These are phyloP conservation scores for Ceuthmochares aereus DNA, from an alignment of 2,113 vertebrate species.

Conservation along the genomic window DNA sequence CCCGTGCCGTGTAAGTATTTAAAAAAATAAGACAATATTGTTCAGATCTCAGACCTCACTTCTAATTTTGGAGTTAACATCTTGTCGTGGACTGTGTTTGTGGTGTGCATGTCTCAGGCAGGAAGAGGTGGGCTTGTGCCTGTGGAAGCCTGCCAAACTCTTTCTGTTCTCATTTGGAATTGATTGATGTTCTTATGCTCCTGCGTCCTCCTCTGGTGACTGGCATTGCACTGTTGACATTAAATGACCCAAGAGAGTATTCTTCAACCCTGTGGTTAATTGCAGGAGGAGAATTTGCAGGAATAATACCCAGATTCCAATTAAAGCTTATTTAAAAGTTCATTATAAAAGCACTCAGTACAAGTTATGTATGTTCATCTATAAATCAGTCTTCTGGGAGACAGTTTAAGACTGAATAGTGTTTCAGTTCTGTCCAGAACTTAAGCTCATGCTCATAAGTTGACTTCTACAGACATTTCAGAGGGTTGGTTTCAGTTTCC, in stretches of 20 bases:
- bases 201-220: not conserved
- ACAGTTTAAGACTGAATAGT: not conserved
- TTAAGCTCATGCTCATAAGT: not conserved
- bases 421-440: not conserved
- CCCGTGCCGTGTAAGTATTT: not conserved
- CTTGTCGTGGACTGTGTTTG: not conserved
- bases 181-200: not conserved
- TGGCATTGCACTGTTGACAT: not conserved
- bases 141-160: not conserved
- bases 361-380: not conserved
- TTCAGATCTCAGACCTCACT: not conserved
- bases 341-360: not conserved
- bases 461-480: not conserved
- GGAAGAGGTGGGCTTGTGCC: not conserved
- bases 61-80: not conserved
- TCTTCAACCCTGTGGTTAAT: not conserved
- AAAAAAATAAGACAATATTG: not conserved
- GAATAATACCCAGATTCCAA: not conserved
- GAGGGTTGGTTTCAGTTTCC: not conserved
- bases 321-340: not conserved
- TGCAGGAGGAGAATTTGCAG: not conserved
- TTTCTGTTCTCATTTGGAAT: not conserved
- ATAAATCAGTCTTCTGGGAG: not conserved
- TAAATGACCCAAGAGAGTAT: not conserved
- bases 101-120: not conserved